Conservation (phyloP, 2,113 vertebrate species). For the Empidonax traillii region DNA sequence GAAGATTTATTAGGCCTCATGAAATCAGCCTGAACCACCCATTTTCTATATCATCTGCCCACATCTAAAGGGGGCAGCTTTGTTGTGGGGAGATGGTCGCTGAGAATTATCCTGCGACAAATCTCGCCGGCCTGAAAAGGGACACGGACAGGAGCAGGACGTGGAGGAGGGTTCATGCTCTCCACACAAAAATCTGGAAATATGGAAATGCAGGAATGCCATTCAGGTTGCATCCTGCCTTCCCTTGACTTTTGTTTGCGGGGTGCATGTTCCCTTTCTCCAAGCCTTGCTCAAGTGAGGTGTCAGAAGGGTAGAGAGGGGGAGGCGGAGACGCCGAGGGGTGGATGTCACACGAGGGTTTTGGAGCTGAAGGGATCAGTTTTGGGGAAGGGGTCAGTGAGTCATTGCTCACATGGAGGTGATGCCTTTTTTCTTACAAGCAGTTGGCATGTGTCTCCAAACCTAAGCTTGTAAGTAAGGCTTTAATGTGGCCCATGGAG, state of each 20-base stretch:
- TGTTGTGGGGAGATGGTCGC: conserved; percentile 64
- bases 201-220: conserved; percentile 1
- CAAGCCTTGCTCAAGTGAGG: not conserved
- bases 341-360: not conserved
- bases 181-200: conserved; percentile 56
- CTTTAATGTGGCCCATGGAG: not conserved
- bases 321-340: not conserved
- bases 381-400: not conserved
- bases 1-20: conserved; percentile 85
- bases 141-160: not conserved
- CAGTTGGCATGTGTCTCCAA: not conserved
- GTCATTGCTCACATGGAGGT: not conserved
- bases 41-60: conserved; percentile 78
- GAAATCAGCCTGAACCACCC: conserved; percentile 77
- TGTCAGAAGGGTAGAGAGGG: not conserved
- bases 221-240: not conserved
- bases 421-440: not conserved
- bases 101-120: conserved; percentile 77
- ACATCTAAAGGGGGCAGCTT: conserved; percentile 69
- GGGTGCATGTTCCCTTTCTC: not conserved
- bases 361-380: not conserved
- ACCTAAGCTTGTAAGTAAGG: not conserved
- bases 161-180: conserved; percentile 13
- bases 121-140: conserved; percentile 66
- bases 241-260: not conserved